Evolutionary conservation across 2,888 invertebrate species (phyloP).

Genomic region (Sphaeridia pumilis): DNA sequence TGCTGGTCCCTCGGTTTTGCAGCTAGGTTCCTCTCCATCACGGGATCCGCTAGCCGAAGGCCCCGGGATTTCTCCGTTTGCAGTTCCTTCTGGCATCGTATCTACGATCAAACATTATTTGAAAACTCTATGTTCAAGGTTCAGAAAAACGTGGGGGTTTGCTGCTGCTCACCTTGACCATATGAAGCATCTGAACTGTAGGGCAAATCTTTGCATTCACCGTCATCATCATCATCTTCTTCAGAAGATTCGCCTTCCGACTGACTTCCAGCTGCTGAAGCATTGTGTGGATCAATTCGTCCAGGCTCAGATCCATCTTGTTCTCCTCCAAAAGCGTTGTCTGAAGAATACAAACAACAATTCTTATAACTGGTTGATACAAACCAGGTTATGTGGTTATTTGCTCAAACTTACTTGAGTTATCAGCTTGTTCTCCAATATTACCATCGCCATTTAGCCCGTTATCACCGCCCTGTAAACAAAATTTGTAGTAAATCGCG

Average conservation of each 20-base stretch:
- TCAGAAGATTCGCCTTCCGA: constrained; percentile 28
- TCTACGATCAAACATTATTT: constrained; percentile 4
- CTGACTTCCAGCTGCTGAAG: constrained; percentile 22
- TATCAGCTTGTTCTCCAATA: constrained; percentile 25
- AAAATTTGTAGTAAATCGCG: background rate
- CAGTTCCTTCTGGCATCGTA: constrained; percentile 16
- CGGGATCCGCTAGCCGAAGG: constrained; percentile 16
- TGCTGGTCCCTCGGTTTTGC: constrained; percentile 8
- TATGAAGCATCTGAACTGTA: constrained; percentile 31
- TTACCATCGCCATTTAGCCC: constrained; percentile 20
- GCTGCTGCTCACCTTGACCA: constrained; percentile 20
- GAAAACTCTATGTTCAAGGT: background rate
- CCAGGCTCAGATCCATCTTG: constrained; percentile 17
- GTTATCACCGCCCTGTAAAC: constrained; percentile 8
- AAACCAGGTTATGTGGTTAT: background rate
- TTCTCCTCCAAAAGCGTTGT: background rate
- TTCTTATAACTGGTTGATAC: background rate
- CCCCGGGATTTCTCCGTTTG: constrained; percentile 27
- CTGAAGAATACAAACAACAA: background rate
- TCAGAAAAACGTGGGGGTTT: background rate
- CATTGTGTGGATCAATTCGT: constrained; percentile 18
- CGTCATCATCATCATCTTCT: constrained; percentile 32
- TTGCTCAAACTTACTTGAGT: constrained; percentile 23
- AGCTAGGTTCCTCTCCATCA: background rate
- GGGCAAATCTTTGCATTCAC: constrained; percentile 28